Percentiles rank a stretch among this genome's conserved stretches.
These are phyloP conservation scores for Hydrozoanthus gracilis DNA, from an alignment of 92 coral and sea anemone genomes.

Conservation along the genomic window DNA sequence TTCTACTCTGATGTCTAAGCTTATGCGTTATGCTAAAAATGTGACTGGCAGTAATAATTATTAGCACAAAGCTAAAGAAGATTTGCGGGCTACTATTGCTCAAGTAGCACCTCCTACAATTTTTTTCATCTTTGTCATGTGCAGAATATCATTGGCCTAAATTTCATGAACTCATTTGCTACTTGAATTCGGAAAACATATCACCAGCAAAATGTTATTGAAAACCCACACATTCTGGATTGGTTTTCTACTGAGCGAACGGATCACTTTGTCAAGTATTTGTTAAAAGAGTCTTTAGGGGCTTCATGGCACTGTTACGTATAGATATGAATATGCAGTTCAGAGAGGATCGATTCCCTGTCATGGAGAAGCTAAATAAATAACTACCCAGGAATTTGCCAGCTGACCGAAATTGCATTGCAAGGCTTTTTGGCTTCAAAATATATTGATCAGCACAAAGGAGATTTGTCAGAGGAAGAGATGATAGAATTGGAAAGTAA, in stretches of 20 bases:
- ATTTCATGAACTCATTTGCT: slow-evolving; percentile 45
- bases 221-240: slow-evolving; percentile 24
- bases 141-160: slow-evolving; percentile 66
- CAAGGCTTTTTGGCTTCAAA: slow-evolving; percentile 26
- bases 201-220: slow-evolving; percentile 23
- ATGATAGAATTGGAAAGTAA: slow-evolving; percentile 37
- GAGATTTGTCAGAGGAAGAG: slow-evolving; percentile 18
- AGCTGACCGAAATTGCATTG: slow-evolving; percentile 25
- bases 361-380: slow-evolving; percentile 40
- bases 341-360: slow-evolving; percentile 36
- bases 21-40: slow-evolving; percentile 66
- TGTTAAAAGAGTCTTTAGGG: slow-evolving; percentile 23
- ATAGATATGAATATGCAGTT: slow-evolving; percentile 36
- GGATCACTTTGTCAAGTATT: slow-evolving; percentile 6
- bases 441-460: slow-evolving; percentile 8
- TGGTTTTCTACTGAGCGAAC: slow-evolving; percentile 27
- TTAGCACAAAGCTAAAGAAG: slow-evolving; percentile 61
- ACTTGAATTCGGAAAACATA: neutral
- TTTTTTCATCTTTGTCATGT: slow-evolving; percentile 61
- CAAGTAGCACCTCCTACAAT: slow-evolving; percentile 69
- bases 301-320: slow-evolving; percentile 22
- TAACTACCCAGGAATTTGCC: slow-evolving; percentile 31
- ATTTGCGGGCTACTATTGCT: slow-evolving; percentile 55
- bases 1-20: slow-evolving; percentile 53
- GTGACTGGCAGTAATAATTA: slow-evolving; percentile 62